phyloP scores from a whole-genome alignment of 2,797 vertebrate species.

The Coluber constrictor region DNA sequence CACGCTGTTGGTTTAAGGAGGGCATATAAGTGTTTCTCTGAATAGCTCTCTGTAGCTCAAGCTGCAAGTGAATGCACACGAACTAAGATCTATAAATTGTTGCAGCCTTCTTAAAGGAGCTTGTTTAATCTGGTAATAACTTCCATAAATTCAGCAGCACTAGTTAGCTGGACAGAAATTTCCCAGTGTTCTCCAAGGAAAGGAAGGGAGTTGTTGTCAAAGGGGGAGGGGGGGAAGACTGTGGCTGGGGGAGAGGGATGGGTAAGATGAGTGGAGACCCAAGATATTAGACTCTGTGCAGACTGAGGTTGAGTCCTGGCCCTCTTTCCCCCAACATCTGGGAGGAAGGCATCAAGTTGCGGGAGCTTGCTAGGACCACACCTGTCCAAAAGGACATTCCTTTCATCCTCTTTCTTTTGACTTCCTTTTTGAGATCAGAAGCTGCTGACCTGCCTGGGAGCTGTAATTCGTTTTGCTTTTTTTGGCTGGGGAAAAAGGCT shows the following conservation, averaged over 20 bases:
- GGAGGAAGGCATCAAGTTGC: background rate
- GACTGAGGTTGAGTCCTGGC: background rate
- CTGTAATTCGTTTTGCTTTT: background rate
- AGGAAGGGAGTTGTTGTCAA: background rate
- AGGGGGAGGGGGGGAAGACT: background rate
- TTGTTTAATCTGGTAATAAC: background rate
- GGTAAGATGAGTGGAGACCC: background rate
- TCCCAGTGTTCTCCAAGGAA: background rate
- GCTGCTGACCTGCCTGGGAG: background rate
- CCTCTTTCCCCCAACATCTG: background rate
- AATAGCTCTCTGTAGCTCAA: background rate
- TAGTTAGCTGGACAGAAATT: background rate
- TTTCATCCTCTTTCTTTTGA: conserved; percentile 1
- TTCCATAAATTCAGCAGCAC: background rate
- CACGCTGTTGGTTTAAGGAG: background rate
- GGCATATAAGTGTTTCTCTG: background rate
- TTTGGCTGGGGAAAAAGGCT: conserved; percentile 1
- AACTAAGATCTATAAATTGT: background rate
- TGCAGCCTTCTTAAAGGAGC: background rate
- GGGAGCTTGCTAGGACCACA: background rate
- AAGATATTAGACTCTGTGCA: background rate
- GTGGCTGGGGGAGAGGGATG: background rate
- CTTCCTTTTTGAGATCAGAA: background rate
- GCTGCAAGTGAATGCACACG: background rate
- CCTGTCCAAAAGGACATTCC: background rate